Evolutionary conservation across 2,888 invertebrate genomes (phyloP).

Genomic region (Athrips mouffetella): DNA sequence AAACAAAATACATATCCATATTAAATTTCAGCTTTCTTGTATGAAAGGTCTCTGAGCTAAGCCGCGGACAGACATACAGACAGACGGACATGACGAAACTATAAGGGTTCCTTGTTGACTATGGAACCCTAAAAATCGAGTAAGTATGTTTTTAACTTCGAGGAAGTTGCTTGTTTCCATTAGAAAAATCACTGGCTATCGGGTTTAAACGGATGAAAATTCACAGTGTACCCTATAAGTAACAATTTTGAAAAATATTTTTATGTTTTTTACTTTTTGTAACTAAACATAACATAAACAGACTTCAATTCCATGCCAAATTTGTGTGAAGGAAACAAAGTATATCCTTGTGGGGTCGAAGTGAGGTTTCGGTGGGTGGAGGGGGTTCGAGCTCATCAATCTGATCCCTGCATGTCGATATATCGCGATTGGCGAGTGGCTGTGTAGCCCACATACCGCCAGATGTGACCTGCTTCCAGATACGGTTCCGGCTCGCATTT

Average conservation of each 20-base stretch:
- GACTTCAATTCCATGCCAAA: not conserved
- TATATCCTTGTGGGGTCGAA: slow-evolving; percentile 25
- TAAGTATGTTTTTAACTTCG: no score
- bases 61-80: no score
- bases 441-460: slow-evolving; percentile 58
- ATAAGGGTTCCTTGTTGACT: no score
- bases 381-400: slow-evolving; percentile 54
- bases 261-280: not conserved
- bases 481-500: not conserved
- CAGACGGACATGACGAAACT: no score
- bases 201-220: no score
- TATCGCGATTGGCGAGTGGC: slow-evolving; percentile 38
- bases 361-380: slow-evolving; percentile 21
- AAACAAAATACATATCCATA: no score
- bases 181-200: no score
- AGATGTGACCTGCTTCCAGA: slow-evolving; percentile 58
- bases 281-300: not conserved
- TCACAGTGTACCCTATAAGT: no score
- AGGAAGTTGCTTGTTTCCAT: no score
- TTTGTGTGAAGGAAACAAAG: not conserved
- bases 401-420: slow-evolving; percentile 62
- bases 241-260: not conserved
- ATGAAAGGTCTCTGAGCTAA: no score
- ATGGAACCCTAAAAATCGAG: no score
- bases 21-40: no score